Percentiles rank a stretch among this genome's conserved stretches.
phyloP scores from a whole-genome alignment of 2,888 invertebrate genomes.

The Plebejus melissa region DNA sequence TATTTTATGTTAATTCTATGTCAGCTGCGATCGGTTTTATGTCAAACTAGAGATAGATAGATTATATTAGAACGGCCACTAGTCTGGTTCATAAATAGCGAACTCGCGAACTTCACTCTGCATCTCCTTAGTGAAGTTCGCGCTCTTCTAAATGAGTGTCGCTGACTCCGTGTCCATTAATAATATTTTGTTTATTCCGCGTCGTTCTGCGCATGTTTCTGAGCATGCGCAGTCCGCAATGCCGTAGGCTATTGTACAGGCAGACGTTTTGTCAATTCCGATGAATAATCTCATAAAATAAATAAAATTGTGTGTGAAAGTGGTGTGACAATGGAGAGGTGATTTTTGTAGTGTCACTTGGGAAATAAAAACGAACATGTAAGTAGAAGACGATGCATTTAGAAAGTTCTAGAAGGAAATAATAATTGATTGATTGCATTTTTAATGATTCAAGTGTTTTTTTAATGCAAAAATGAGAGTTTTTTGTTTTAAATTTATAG shows the following conservation, averaged over 20 bases:
- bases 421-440: not conserved
- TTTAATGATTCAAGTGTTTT: not conserved
- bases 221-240: conserved; percentile 4
- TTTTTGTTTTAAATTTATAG: not conserved
- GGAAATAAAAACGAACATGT: not conserved
- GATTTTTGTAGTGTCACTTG: not conserved
- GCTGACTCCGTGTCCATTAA: not conserved
- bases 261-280: not conserved
- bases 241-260: not conserved
- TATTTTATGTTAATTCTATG: too few relatives aligned
- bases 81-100: too few relatives aligned
- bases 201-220: not conserved
- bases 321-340: not conserved
- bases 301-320: not conserved
- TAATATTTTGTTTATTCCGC: not conserved
- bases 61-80: too few relatives aligned
- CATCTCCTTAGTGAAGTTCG: not conserved
- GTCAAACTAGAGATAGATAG: too few relatives aligned
- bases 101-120: too few relatives aligned
- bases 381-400: not conserved
- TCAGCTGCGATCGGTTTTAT: too few relatives aligned
- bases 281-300: not conserved
- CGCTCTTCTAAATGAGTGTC: not conserved
- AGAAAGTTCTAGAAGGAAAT: not conserved
- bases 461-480: not conserved